phyloP scores from a whole-genome alignment of 2,888 invertebrate species.

The Clivina fossor region DNA sequence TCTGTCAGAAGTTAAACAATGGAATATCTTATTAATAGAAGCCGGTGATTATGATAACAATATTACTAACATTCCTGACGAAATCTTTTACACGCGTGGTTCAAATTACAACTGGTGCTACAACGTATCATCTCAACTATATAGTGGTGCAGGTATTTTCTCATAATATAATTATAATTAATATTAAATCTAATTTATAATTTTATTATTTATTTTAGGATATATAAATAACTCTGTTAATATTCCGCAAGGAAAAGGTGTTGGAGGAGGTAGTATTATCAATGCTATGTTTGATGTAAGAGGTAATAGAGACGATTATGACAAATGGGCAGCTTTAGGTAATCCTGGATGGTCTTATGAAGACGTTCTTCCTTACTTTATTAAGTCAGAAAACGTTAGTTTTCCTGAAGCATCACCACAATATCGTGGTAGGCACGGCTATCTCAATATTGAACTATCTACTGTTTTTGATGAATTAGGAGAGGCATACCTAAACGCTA shows the following conservation, averaged over 20 bases:
- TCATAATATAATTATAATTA: not conserved
- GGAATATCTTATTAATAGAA: constrained; percentile 25
- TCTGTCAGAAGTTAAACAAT: constrained; percentile 10
- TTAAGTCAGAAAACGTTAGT: constrained; percentile 37
- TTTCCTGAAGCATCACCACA: constrained; percentile 13
- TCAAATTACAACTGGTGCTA: constrained; percentile 27
- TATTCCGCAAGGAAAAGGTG: constrained; percentile 38
- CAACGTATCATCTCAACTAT: constrained; percentile 8
- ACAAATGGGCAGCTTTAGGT: constrained; percentile 37
- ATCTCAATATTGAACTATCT: constrained; percentile 35
- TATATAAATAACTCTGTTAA: constrained; percentile 37
- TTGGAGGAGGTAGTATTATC: constrained; percentile 39
- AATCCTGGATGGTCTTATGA: constrained; percentile 39
- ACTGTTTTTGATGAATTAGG: constrained; percentile 23
- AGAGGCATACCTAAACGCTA: constrained; percentile 29
- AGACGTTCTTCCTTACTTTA: constrained; percentile 39
- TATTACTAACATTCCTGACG: constrained; percentile 20
- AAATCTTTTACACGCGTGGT: constrained; percentile 9
- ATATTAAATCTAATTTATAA: not conserved
- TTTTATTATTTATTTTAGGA: constrained; percentile 37
- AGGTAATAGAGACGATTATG: constrained; percentile 37
- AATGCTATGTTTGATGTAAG: constrained; percentile 37
- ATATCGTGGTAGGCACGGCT: constrained; percentile 32
- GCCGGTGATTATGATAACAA: constrained; percentile 20
- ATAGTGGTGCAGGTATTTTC: constrained; percentile 2